Conservation (phyloP, 2,113 vertebrate genomes). For the Cepphus grylle region DNA sequence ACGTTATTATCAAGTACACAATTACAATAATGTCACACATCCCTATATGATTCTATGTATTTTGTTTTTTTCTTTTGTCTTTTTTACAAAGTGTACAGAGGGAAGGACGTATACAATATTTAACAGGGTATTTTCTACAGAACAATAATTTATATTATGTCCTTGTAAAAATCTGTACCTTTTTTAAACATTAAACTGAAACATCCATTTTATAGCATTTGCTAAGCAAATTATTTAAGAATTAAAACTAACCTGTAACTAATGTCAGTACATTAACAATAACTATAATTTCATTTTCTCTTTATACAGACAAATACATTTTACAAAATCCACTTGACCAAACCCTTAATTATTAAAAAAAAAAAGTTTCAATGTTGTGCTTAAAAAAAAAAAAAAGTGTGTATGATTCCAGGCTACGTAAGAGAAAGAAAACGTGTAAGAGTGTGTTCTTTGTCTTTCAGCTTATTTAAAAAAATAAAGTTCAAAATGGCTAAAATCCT, state of each 20-base stretch:
- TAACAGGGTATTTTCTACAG: conserved; percentile 95
- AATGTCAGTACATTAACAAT: conserved; percentile 82
- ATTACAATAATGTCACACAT: conserved; percentile 92
- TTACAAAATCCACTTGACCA: conserved; percentile 81
- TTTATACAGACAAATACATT: conserved; percentile 82
- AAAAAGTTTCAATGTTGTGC: conserved; percentile 75
- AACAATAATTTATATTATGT: conserved; percentile 99
- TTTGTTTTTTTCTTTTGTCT: conserved; percentile 76
- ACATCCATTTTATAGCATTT: conserved; percentile 79
- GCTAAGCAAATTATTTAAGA: conserved; percentile 80
- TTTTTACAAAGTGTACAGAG: conserved; percentile 95
- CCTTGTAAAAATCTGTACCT: conserved; percentile 87
- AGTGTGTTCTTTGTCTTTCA: conserved; percentile 77
- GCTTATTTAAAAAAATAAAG: conserved; percentile 75
- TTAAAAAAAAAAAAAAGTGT: conserved; percentile 50
- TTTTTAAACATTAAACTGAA: conserved; percentile 88
- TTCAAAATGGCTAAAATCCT: conserved; percentile 66
- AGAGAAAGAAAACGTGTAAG: conserved; percentile 70
- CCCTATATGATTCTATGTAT: conserved; percentile 85
- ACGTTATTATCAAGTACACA: conserved; percentile 93
- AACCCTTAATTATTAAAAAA: conserved; percentile 73
- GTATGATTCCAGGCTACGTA: conserved; percentile 73
- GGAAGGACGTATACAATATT: conserved; percentile 86
- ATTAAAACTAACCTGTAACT: conserved; percentile 83
- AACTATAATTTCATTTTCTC: conserved; percentile 79